phyloP scores from a whole-genome alignment of 2,888 invertebrate species.

The Tubulanus polymorphus region DNA sequence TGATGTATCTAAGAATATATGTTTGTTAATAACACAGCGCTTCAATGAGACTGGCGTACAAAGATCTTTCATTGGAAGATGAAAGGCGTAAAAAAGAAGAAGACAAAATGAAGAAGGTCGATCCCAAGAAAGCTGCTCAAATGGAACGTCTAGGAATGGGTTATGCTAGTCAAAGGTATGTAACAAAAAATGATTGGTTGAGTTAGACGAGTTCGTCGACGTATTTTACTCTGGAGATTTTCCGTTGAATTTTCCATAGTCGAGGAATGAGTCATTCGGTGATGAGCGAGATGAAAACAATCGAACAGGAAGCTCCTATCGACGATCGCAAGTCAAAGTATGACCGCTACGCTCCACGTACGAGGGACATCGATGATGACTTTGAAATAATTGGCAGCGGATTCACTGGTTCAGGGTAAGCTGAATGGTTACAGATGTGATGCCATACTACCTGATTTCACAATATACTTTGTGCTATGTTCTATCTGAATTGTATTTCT shows the following conservation, averaged over 20 bases:
- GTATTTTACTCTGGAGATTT: too few species aligned
- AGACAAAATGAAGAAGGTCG: conserved; percentile 67
- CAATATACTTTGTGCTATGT: too few species aligned
- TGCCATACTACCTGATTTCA: too few species aligned
- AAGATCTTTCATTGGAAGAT: conserved; percentile 47
- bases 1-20: background rate
- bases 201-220: background rate
- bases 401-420: too few species aligned
- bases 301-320: conserved; percentile 70
- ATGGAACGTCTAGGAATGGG: conserved; percentile 92
- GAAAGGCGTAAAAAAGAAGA: conserved; percentile 66
- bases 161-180: conserved; percentile 34
- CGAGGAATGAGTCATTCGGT: conserved; percentile 73
- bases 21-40: conserved; percentile 29
- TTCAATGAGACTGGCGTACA: conserved; percentile 49
- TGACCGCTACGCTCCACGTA: conserved; percentile 36
- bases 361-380: conserved; percentile 52
- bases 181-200: background rate
- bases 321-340: conserved; percentile 30
- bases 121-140: conserved; percentile 81
- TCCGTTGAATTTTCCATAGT: conserved; percentile 13
- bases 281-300: conserved; percentile 81
- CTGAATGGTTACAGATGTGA: too few species aligned
- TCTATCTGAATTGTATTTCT: background rate
- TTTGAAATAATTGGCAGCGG: conserved; percentile 44